phyloP scores from a whole-genome alignment of 2,797 vertebrate genomes.

The Scleropages formosus region DNA sequence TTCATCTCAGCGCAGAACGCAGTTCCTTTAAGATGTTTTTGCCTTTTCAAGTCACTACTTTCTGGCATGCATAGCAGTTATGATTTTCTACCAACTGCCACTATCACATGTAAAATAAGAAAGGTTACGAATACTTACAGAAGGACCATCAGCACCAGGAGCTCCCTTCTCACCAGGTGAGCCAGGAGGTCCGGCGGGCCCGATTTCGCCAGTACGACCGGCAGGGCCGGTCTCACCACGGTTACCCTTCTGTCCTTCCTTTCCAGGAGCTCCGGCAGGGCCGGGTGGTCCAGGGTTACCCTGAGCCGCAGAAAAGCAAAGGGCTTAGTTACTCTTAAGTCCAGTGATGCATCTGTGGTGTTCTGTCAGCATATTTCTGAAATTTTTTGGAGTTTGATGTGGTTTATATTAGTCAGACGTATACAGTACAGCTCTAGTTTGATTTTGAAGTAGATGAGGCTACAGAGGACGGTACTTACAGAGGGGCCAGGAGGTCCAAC shows the following conservation, averaged over 20 bases:
- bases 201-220: slow-evolving; percentile 86
- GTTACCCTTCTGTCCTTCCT: slow-evolving; percentile 90
- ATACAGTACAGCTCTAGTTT: too few species aligned
- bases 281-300: slow-evolving; percentile 87
- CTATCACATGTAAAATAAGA: neutral
- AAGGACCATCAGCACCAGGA: slow-evolving; percentile 79
- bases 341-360: neutral
- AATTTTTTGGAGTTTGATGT: too few species aligned
- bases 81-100: too few species aligned
- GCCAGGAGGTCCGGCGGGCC: slow-evolving; percentile 81
- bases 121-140: slow-evolving; percentile 69
- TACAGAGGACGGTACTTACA: slow-evolving; percentile 70
- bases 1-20: neutral
- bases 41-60: too few species aligned
- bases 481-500: slow-evolving; percentile 92
- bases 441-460: too few species aligned
- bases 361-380: neutral
- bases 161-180: slow-evolving; percentile 86
- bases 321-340: neutral
- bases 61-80: too few species aligned
- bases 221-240: slow-evolving; percentile 92
- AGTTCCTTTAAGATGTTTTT: too few species aligned
- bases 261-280: slow-evolving; percentile 80
- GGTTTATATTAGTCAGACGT: too few species aligned
- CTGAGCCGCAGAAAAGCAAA: slow-evolving; percentile 52